Percentiles rank a stretch among this genome's conserved stretches.
Conservation (phyloP, 2,113 vertebrate genomes). For the Microtus ochrogaster region DNA sequence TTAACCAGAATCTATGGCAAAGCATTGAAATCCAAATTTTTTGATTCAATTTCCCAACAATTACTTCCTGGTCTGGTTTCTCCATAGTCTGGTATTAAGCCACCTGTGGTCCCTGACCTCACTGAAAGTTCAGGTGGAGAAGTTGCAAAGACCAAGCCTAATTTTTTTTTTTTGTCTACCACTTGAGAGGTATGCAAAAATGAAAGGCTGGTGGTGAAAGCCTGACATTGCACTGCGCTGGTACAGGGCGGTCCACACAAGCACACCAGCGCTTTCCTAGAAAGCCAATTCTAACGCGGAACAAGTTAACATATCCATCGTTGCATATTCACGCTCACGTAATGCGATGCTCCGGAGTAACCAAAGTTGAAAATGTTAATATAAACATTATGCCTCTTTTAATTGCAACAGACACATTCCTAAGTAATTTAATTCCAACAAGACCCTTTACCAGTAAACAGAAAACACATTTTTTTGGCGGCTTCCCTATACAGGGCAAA, state of each 20-base stretch:
- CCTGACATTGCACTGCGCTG: conserved; percentile 64
- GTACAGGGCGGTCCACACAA: conserved; percentile 56
- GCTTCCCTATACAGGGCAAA: conserved; percentile 69
- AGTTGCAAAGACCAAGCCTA: not conserved
- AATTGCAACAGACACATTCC: conserved; percentile 88
- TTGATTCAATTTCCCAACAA: not conserved
- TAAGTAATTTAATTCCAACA: conserved; percentile 86
- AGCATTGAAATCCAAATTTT: not conserved
- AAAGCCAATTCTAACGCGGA: conserved; percentile 82
- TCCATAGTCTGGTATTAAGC: not conserved
- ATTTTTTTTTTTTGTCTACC: conserved; percentile 61
- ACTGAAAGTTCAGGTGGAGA: not conserved
- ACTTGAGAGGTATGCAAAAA: conserved; percentile 70
- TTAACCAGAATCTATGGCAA: not conserved
- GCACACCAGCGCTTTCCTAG: conserved; percentile 82
- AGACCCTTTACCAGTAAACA: conserved; percentile 84
- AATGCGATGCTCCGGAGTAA: conserved; percentile 85
- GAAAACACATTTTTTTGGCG: conserved; percentile 80
- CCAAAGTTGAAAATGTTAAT: conserved; percentile 87
- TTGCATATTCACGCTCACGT: conserved; percentile 84
- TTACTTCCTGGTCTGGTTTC: not conserved
- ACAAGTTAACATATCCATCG: conserved; percentile 86
- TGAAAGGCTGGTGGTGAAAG: conserved; percentile 62
- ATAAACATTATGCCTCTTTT: conserved; percentile 87
- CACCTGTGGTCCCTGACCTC: not conserved